phyloP scores from a whole-genome alignment of 2,888 invertebrate genomes.

The Seira sanloemensis region DNA sequence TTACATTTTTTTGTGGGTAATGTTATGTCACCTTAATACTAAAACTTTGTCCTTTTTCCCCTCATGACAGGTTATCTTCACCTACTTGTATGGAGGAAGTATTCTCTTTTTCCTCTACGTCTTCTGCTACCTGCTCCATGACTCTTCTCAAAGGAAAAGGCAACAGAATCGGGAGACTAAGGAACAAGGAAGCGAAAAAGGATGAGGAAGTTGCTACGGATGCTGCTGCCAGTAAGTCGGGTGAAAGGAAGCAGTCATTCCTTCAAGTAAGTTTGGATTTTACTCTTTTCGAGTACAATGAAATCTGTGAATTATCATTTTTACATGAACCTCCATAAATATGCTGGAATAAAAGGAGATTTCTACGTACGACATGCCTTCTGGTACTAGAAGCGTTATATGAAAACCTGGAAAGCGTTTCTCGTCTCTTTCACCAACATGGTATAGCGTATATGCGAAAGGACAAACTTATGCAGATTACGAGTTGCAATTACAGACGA shows the following conservation, averaged over 20 bases:
- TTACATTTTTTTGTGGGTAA: background rate
- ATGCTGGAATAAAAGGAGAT: too few relatives aligned
- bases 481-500: too few relatives aligned
- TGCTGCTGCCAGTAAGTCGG: constrained; percentile 73
- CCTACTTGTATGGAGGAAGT: constrained; percentile 94
- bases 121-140: constrained; percentile 95
- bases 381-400: too few relatives aligned
- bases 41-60: constrained; percentile 19
- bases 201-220: constrained; percentile 73
- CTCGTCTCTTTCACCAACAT: too few relatives aligned
- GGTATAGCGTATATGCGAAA: too few relatives aligned
- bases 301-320: too few relatives aligned
- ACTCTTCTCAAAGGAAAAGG: constrained; percentile 77
- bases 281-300: constrained; percentile 1
- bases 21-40: background rate
- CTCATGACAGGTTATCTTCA: constrained; percentile 86
- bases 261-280: constrained; percentile 70
- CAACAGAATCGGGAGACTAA: constrained; percentile 71
- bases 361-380: too few relatives aligned
- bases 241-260: constrained; percentile 73
- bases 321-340: too few relatives aligned
- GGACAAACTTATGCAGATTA: too few relatives aligned
- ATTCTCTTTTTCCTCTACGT: constrained; percentile 95
- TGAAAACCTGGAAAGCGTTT: too few relatives aligned
- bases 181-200: constrained; percentile 71